Percentiles rank a stretch among this genome's conserved stretches.
Conservation (phyloP, 2,888 invertebrate species). For the Tipula confusa region DNA sequence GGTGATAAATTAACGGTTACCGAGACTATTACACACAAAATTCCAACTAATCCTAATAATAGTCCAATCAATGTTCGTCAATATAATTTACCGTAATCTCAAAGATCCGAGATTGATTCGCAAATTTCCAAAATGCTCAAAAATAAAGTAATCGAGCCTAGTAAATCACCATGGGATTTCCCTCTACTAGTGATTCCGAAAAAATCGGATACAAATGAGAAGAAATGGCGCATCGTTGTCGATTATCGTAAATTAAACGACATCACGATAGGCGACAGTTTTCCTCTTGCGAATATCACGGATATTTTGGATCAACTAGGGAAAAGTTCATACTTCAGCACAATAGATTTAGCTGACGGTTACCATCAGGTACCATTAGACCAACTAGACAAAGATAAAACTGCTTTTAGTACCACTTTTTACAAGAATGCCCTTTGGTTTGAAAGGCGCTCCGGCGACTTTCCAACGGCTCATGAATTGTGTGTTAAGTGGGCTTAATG, state of each 20-base stretch:
- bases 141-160: not conserved
- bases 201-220: too few species aligned
- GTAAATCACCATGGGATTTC: not conserved
- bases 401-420: not conserved
- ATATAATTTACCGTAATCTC: not conserved
- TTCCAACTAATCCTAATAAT: not conserved
- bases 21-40: not conserved
- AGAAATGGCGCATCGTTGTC: constrained; percentile 34
- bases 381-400: not conserved
- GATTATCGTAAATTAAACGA: constrained; percentile 34
- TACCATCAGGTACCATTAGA: too few species aligned
- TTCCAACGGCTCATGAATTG: too few species aligned
- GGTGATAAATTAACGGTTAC: not conserved
- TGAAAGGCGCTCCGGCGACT: not conserved
- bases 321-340: too few species aligned
- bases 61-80: not conserved
- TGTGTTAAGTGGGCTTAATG: too few species aligned
- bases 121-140: not conserved
- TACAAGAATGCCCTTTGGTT: not conserved
- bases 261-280: not conserved
- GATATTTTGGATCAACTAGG: not conserved
- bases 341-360: too few species aligned
- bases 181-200: not conserved
- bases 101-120: not conserved
- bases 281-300: not conserved